Conservation (phyloP, 2,888 invertebrate species). For the Hedychridium roseum region DNA sequence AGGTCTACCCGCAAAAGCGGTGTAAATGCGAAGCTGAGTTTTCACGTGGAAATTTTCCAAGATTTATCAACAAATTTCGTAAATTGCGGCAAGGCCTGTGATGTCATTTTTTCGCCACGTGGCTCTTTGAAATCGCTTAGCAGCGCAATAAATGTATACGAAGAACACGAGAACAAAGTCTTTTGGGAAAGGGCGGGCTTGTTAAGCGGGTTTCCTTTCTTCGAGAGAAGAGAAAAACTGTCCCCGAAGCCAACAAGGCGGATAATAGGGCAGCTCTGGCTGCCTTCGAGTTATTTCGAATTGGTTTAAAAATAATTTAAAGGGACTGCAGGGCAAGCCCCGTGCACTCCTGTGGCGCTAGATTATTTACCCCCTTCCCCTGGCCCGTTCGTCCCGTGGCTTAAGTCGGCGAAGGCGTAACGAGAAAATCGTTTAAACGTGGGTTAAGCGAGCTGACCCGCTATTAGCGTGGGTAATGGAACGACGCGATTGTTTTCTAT, state of each 20-base stretch:
- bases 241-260: constrained; percentile 26
- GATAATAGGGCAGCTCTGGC: constrained; percentile 33
- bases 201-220: too few species aligned
- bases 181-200: too few species aligned
- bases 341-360: constrained; percentile 3
- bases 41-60: too few species aligned
- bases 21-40: too few species aligned
- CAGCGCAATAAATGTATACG: too few species aligned
- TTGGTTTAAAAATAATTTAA: constrained; percentile 42
- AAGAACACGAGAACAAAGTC: too few species aligned
- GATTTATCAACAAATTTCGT: too few species aligned
- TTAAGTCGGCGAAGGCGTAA: constrained; percentile 10
- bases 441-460: constrained; percentile 25
- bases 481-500: constrained; percentile 31
- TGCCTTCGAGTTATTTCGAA: constrained; percentile 18
- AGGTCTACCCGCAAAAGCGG: too few species aligned
- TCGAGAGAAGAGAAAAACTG: constrained; percentile 6
- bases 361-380: constrained; percentile 10
- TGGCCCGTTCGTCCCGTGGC: neutral
- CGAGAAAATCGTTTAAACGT: constrained; percentile 32
- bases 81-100: too few species aligned
- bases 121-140: too few species aligned
- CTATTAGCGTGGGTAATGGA: constrained; percentile 30
- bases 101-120: too few species aligned
- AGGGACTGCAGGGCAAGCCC: constrained; percentile 1